Evolutionary conservation across 2,113 vertebrate species (phyloP), one percentile per base, ranked within the genome.

Genomic region (Stegastes partitus): DNA sequence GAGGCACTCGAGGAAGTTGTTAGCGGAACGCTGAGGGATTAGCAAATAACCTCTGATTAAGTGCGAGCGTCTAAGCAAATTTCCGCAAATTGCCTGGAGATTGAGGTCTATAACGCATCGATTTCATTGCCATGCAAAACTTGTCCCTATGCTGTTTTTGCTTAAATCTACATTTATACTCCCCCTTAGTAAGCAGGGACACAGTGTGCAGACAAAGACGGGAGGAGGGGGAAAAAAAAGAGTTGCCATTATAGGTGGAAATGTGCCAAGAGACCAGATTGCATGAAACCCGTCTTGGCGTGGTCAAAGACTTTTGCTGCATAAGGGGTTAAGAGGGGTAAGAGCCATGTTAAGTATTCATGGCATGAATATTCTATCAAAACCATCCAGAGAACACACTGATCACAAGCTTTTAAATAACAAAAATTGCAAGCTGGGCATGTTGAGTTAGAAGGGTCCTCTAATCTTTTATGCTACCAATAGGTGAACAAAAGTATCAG

Each of bases 401-500:
- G 89, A 93, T 92, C 91, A 83, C 83, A 77, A 68, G 86, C 72
- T 83, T 85, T 91, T 76, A 84, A 87, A 91, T 80, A 83, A 73
- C 55, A 65, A 59, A 83, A 90, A 85, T 3, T 90, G 88, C 90
- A 87, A 90, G 91, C 57, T 6, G 73, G 67, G 90, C 84, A 86
- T 77, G 92, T 87, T 51, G 70, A 90, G 86, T 84, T 82, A 84
- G 88, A 87, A 76, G 86, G 77, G 34, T 68, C 68, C 15, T 89
- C 83, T 86, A 82, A 93, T 93, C 92, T 92, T 81, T 91, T 89
- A 89, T 89, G 87, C 89, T 70, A 75, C 71, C 79, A 66, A 86
- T 88, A 92, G 92, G 90, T 92, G 92, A 91, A 93, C 90, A 92
- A 85, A 91, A 91, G 87, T 90, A 91, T 87, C 84, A 85, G 72